A percentile compares a stretch with the other conserved stretches of the same genome.
Evolutionary conservation across 2,888 invertebrate genomes (phyloP).

Genomic region (Embidobia sp.): DNA sequence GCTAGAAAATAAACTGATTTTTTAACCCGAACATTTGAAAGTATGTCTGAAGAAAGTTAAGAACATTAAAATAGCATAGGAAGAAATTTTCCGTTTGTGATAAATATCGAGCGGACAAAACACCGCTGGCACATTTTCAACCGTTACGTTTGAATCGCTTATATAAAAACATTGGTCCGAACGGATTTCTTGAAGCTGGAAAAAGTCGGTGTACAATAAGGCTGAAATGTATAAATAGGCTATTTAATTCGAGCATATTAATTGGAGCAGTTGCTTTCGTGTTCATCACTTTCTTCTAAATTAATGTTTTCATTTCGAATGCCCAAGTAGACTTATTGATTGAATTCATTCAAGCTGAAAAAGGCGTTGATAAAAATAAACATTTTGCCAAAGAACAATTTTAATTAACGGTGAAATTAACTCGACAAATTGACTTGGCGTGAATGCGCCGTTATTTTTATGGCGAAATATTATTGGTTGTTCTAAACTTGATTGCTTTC

Average conservation of each 20-base stretch:
- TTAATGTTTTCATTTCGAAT: slow-evolving; percentile 9
- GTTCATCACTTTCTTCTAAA: slow-evolving; percentile 18
- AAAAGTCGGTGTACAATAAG: no score
- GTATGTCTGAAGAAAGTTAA: slow-evolving; percentile 17
- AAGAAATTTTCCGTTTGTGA: slow-evolving; percentile 9
- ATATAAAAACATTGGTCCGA: no score
- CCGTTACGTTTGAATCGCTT: no score
- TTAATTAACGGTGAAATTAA: not conserved
- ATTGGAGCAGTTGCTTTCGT: slow-evolving; percentile 15
- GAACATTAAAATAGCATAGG: slow-evolving; percentile 18
- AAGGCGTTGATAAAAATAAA: not conserved
- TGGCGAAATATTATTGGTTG: no score
- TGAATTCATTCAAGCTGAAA: not conserved
- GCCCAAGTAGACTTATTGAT: not conserved
- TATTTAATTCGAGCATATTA: not conserved
- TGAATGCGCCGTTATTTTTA: no score
- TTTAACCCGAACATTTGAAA: no score
- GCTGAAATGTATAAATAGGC: not conserved
- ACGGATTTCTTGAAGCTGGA: no score
- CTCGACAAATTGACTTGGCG: no score
- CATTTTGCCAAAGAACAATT: not conserved
- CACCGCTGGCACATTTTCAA: slow-evolving; percentile 4
- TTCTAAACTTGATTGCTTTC: no score
- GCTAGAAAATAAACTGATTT: no score
- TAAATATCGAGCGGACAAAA: not conserved